Evolutionary conservation across 2,113 vertebrate species (phyloP), one percentile per base, ranked within the genome.

Genomic region (Irena cyanogastra): DNA sequence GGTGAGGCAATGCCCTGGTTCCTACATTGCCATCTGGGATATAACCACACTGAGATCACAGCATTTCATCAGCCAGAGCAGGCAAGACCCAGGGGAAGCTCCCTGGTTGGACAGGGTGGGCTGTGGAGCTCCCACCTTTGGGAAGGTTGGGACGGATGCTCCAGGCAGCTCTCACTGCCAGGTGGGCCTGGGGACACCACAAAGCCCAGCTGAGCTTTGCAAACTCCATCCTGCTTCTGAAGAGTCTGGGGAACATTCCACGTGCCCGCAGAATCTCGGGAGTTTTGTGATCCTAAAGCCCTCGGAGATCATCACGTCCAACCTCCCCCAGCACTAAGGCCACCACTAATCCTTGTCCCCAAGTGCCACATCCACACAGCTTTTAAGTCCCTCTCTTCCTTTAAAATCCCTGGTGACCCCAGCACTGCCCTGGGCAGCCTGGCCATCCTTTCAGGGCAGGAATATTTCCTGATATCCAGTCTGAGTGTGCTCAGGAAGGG

Each of bases 251-350:
- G 4, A 31, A n/a, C 24, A 2, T 6, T 27, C n/a, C 31, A 13
- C 0, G 0, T 3, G n/a, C 12, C 57, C 42, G 9, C 16, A 20
- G 68, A 13, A 52, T 10, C n/a, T 7, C 1, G 0, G 53, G 61
- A 11, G 4, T 37, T 33, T 2, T 60, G 72, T 52, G 45, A 33
- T 27, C 44, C 44, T 11, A 6, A 30, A 53, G 30, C 39, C n/a
- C 30, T 49, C 10, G 1, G 44, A 31, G 35, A 24, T 35, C 31
- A 28, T 28, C 44, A 12, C 19, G 27, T 3, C 64, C 64, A 61
- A 16, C 22, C 39, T 9, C 31, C 31, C 44, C 54, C 39, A 54
- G 50, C 39, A 54, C 41, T 4, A 13, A 27, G 41, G 41, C 30
- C 54, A 54, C 20, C 47, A 9, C 20, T 18, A 7, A 31, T 26